Base-by-base conservation (phyloP, 1,140 invertebrate species). In the Aleiodes sp. region DNA sequence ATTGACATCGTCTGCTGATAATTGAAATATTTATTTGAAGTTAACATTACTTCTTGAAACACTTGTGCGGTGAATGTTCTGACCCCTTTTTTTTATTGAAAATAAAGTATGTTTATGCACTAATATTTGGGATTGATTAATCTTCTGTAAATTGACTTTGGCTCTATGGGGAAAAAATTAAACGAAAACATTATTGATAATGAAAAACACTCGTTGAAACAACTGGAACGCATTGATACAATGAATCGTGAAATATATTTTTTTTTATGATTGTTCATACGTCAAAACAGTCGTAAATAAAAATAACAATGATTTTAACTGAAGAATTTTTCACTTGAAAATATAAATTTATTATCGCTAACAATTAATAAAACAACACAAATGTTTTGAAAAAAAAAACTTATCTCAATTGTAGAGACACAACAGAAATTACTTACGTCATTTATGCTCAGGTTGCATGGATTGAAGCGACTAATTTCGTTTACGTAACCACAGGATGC, bases 341-440 rank as follows among this genome's bases (percentile, higher is more conserved):
- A 56, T 29, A 59, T 29, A 31, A 59, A n/a, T 29, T 14, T 52
- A 10, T 35, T 35, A n/a, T n/a, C n/a, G n/a, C n/a, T n/a, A n/a
- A n/a, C n/a, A n/a, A n/a, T n/a, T n/a, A n/a, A n/a, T n/a, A n/a
- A n/a, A n/a, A n/a, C n/a, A n/a, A n/a, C n/a, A n/a, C n/a, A n/a
- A n/a, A n/a, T n/a, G n/a, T n/a, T n/a, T n/a, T n/a, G n/a, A 33
- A 1, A 33, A 33, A n/a, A 59, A 59, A 59, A 8, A 59, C 24
- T 59, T 28, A 59, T 59, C 56, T 59, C 56, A 4, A 31, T 28
- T 52, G 16, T 9, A 52, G 28, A 59, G 56, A 29, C 56, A 31
- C 28, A 59, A 59, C 56, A 59, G 56, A 59, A 29, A 59, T 59
- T 59, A 59, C 56, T 59, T 59, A 59, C 56, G 56, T 59, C 56